These are phyloP conservation scores for Cosmia pyralina DNA, from an alignment of 2,888 invertebrate species.

Conservation along the genomic window DNA sequence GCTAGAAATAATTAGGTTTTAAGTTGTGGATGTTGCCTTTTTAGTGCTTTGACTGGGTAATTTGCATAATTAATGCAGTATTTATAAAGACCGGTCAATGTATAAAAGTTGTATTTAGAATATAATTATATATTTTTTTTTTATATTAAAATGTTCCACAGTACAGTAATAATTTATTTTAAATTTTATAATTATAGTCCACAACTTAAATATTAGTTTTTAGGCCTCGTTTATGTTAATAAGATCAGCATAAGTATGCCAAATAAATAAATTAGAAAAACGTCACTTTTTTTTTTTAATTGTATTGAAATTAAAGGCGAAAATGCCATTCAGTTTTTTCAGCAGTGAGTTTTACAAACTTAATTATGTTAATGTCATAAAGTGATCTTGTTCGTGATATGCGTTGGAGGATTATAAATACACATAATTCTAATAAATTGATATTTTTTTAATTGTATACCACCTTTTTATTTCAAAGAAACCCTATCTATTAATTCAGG, in stretches of 20 bases:
- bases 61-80: background rate
- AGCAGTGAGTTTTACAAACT: conserved; percentile 14
- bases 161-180: conserved; percentile 22
- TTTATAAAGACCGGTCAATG: background rate
- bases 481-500: background rate
- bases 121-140: background rate
- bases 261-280: conserved; percentile 1
- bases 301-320: background rate
- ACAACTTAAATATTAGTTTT: conserved; percentile 3
- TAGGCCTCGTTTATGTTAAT: background rate
- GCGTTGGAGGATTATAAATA: conserved; percentile 11
- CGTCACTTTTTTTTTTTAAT: background rate
- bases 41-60: background rate
- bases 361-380: conserved; percentile 11
- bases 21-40: conserved; percentile 12
- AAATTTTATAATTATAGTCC: background rate
- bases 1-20: background rate
- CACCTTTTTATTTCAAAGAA: conserved; percentile 11
- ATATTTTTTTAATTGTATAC: conserved; percentile 39
- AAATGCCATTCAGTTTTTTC: background rate
- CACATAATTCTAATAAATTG: conserved; percentile 40
- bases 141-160: background rate
- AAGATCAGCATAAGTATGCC: conserved; percentile 31
- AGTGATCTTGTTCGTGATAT: conserved; percentile 25
- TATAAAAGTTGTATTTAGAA: background rate